Percentiles rank a stretch among this genome's conserved stretches.
Evolutionary conservation across 2,888 invertebrate species (phyloP).

Genomic region (Girardia tigrina): DNA sequence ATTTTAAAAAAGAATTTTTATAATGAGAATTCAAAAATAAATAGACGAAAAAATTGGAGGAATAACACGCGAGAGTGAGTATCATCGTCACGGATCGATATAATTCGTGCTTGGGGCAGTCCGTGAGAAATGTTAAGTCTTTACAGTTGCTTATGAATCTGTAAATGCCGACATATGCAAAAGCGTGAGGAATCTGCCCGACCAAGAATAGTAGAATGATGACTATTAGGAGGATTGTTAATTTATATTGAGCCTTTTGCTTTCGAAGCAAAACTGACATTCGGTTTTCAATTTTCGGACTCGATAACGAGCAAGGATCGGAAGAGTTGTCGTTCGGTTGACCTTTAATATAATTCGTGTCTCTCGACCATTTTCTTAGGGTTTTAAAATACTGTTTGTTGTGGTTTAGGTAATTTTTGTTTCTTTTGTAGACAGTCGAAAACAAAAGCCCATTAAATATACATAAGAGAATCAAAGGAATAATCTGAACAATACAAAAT

Average conservation of each 20-base stretch:
- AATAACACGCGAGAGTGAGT: conserved; percentile 9
- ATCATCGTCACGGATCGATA: background rate
- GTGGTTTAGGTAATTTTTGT: background rate
- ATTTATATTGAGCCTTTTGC: conserved; percentile 10
- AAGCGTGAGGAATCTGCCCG: conserved; percentile 4
- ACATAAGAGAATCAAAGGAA: background rate
- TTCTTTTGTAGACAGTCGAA: background rate
- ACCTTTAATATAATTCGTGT: background rate
- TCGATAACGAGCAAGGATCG: background rate
- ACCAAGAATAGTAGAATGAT: background rate
- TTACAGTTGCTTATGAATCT: conserved; percentile 5
- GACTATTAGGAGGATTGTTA: background rate
- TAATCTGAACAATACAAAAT: background rate
- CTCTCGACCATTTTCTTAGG: background rate
- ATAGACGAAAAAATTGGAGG: background rate
- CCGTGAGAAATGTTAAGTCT: conserved; percentile 6
- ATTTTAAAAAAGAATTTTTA: background rate
- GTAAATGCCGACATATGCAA: conserved; percentile 10
- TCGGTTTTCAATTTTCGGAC: background rate
- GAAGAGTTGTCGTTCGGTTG: background rate
- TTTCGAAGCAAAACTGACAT: background rate
- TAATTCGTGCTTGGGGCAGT: conserved; percentile 7
- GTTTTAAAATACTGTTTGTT: background rate
- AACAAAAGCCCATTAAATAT: conserved; percentile 1
- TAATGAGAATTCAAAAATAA: background rate